Evolutionary conservation across 2,888 invertebrate genomes (phyloP).

Genomic region (Campoplex capitator): DNA sequence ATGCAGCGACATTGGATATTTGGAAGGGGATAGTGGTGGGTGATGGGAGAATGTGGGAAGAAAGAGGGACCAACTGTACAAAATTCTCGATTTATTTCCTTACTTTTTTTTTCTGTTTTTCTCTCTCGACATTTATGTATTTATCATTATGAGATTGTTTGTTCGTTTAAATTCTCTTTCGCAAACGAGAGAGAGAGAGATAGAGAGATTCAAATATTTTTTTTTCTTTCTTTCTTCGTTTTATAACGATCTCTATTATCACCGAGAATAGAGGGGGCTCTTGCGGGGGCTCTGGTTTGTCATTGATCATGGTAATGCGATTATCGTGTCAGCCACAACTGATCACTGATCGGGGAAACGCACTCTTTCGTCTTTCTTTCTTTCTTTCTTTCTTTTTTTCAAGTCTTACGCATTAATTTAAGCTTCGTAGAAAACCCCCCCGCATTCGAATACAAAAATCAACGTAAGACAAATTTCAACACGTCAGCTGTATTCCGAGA

Average conservation of each 20-base stretch:
- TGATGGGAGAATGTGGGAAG: constrained; percentile 28
- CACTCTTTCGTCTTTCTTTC: constrained; percentile 52
- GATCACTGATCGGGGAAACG: constrained; percentile 64
- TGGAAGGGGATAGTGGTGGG: constrained; percentile 13
- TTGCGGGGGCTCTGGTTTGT: constrained; percentile 84
- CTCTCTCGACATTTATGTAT: constrained; percentile 17
- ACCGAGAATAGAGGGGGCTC: constrained; percentile 75
- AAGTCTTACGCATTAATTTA: constrained; percentile 48
- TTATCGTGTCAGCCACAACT: constrained; percentile 68
- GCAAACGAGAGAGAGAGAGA: constrained; percentile 54
- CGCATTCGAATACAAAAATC: constrained; percentile 59
- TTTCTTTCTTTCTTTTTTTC: constrained; percentile 45
- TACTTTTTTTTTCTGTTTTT: constrained; percentile 37
- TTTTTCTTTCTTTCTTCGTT: constrained; percentile 55
- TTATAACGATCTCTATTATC: constrained; percentile 42
- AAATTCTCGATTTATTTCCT: constrained; percentile 54
- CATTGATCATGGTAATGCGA: constrained; percentile 82
- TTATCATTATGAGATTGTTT: constrained; percentile 22
- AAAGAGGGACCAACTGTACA: constrained; percentile 56
- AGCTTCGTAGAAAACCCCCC: constrained; percentile 61
- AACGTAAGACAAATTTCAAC: constrained; percentile 37
- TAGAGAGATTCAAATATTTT: constrained; percentile 59
- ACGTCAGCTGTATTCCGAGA: constrained; percentile 59
- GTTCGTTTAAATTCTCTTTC: constrained; percentile 40
- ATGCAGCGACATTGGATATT: constrained; percentile 57